Evolutionary conservation across 2,113 vertebrate genomes (phyloP).

Genomic region (Melanotaenia duboulayi): DNA sequence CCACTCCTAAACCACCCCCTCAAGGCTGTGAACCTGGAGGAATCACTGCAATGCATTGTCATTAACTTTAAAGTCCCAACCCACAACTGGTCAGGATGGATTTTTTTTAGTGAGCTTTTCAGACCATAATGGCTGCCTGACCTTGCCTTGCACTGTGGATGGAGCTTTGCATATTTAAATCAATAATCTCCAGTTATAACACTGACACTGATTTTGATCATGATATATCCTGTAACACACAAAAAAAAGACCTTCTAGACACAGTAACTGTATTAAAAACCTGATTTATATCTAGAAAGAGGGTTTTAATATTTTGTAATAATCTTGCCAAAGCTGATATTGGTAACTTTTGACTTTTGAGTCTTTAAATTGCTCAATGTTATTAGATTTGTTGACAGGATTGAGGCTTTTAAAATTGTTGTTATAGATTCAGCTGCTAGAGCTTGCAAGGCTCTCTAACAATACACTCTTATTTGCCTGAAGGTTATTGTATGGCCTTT

Average conservation of each 20-base stretch:
- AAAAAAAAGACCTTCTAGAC: not conserved
- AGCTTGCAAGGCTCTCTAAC: not conserved
- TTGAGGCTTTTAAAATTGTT: constrained; percentile 13
- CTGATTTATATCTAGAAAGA: not conserved
- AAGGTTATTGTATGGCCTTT: constrained; percentile 72
- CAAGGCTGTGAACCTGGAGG: too few relatives aligned
- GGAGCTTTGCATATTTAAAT: not conserved
- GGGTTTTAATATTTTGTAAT: not conserved
- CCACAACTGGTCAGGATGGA: not conserved
- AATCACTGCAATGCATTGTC: not conserved
- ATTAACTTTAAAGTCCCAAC: not conserved
- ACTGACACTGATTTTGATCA: not conserved
- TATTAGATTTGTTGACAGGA: not conserved
- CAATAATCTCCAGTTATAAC: not conserved
- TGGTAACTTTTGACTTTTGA: not conserved
- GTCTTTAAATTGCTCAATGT: not conserved
- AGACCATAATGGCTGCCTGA: not conserved
- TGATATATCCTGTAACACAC: not conserved
- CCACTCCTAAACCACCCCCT: too few relatives aligned
- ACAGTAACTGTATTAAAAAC: not conserved
- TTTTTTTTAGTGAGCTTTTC: not conserved
- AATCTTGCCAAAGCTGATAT: not conserved
- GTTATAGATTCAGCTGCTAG: not conserved
- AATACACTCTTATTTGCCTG: constrained; percentile 36
- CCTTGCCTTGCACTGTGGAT: not conserved